Evolutionary conservation across 2,113 vertebrate genomes (phyloP).

Genomic region (Micronycteris hirsuta): DNA sequence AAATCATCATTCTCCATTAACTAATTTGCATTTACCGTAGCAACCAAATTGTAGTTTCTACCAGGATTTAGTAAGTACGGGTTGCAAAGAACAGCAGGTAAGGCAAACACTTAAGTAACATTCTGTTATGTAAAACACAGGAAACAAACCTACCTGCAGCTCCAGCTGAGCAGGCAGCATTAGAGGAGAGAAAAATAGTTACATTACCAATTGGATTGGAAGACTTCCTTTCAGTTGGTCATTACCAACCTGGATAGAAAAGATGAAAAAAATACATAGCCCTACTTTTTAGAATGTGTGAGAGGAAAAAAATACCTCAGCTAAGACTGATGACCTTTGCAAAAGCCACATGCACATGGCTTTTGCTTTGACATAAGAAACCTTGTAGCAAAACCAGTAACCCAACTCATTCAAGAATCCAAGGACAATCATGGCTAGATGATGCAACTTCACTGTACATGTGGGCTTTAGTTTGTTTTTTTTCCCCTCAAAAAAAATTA

Average conservation of each 20-base stretch:
- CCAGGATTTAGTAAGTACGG: constrained; percentile 47
- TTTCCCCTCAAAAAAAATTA: not conserved
- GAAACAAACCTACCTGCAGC: constrained; percentile 91
- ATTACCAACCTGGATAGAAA: constrained; percentile 63
- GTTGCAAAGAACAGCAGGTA: constrained; percentile 68
- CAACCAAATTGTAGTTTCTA: constrained; percentile 34
- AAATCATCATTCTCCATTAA: not conserved
- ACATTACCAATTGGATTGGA: constrained; percentile 78
- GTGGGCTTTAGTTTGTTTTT: not conserved
- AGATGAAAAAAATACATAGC: constrained; percentile 62
- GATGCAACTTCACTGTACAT: not conserved
- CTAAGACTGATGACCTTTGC: not conserved
- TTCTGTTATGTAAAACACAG: constrained; percentile 69
- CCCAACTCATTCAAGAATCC: not conserved
- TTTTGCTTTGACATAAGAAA: not conserved
- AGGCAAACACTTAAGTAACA: constrained; percentile 59
- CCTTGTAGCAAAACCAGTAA: not conserved
- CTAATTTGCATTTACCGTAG: constrained; percentile 25
- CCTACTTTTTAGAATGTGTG: constrained; percentile 56
- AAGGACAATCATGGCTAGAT: not conserved
- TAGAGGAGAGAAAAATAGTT: constrained; percentile 84
- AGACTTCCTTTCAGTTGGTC: constrained; percentile 74
- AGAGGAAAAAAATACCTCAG: not conserved
- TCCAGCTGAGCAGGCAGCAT: constrained; percentile 92
- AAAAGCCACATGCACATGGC: not conserved